These are phyloP conservation scores for Dendrocincla tyrannina DNA, from an alignment of 2,797 vertebrate genomes.

Conservation along the genomic window DNA sequence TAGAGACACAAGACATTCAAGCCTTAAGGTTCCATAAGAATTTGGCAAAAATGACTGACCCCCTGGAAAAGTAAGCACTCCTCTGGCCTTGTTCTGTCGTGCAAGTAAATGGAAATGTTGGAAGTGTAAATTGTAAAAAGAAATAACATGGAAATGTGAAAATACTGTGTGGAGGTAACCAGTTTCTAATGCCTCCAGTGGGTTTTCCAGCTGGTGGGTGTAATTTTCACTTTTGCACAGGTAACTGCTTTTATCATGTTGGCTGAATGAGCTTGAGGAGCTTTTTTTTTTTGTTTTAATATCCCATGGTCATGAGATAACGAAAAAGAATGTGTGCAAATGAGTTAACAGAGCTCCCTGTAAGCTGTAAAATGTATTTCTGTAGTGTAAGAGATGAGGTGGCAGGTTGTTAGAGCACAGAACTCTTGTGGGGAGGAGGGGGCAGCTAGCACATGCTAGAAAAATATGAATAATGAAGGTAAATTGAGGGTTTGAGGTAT, in stretches of 20 bases:
- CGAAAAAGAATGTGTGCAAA: background rate
- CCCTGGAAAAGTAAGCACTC: conserved; percentile 87
- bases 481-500: background rate
- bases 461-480: background rate
- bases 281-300: background rate
- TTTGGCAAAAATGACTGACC: conserved; percentile 88
- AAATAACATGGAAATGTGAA: accelerated
- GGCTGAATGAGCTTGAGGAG: background rate
- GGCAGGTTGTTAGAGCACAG: background rate
- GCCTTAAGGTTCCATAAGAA: conserved; percentile 94
- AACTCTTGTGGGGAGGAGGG: background rate
- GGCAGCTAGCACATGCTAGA: accelerated
- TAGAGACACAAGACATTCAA: conserved; percentile 94
- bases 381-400: accelerated
- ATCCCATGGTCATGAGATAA: accelerated
- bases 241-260: background rate
- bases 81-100: background rate
- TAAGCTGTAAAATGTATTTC: background rate
- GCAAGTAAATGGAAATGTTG: accelerated
- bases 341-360: background rate
- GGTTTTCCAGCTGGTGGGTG: background rate
- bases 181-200: accelerated
- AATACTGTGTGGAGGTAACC: background rate
- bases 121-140: background rate
- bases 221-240: background rate